These are phyloP conservation scores for Cephus pygmeus DNA, from an alignment of 2,888 invertebrate genomes.

Conservation along the genomic window DNA sequence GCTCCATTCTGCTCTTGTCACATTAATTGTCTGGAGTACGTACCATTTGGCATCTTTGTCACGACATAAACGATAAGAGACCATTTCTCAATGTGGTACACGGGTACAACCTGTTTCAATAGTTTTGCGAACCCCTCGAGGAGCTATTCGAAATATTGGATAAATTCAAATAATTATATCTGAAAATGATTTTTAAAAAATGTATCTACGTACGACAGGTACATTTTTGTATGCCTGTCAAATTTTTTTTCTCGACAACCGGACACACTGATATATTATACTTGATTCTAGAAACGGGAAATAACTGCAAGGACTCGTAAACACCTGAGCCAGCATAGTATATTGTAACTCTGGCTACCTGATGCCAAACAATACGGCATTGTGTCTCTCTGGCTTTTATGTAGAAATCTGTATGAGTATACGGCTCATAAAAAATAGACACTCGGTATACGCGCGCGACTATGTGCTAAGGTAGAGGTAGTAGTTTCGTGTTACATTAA, in stretches of 20 bases:
- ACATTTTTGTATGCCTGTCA: neutral
- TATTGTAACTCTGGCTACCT: constrained; percentile 30
- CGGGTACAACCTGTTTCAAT: neutral
- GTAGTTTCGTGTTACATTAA: neutral
- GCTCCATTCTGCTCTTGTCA: neutral
- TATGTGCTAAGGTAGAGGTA: neutral
- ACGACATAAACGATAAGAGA: neutral
- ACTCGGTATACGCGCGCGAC: neutral
- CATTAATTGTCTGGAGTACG: neutral
- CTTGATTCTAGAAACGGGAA: neutral
- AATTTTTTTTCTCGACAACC: neutral
- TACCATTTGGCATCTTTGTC: neutral
- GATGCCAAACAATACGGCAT: constrained; percentile 39
- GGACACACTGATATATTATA: neutral
- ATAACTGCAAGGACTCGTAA: constrained; percentile 16
- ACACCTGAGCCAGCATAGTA: constrained; percentile 27
- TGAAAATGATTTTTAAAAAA: neutral
- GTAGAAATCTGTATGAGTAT: neutral
- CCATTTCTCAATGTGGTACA: neutral
- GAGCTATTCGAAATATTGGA: neutral
- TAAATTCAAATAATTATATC: neutral
- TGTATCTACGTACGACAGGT: no score
- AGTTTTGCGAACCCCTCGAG: neutral
- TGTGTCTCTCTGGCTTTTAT: constrained; percentile 26
- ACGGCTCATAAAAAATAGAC: neutral